Evolutionary conservation across 2,113 vertebrate species (phyloP), one percentile per base, ranked within the genome.

Genomic region (Xiphias gladius): DNA sequence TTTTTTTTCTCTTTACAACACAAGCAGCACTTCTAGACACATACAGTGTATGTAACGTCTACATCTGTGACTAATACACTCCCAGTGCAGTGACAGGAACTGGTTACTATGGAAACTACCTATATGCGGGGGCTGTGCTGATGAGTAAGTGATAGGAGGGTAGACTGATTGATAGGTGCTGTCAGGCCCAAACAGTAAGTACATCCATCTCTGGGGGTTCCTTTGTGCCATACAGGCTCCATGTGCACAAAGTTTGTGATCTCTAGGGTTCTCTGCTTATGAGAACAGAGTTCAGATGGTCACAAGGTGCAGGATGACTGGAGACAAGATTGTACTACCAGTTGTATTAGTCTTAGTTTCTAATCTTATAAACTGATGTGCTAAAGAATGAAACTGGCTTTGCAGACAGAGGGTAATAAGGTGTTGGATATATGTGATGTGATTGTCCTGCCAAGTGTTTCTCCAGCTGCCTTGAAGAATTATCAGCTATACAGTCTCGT

Each of bases 31-130:
- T 48, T 20, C 1, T 50, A 16, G 22, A 37, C 54, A n/a, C 55
- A 55, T 3, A 22, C 35, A 39, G 28, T 72, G 43, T 30, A 37
- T 65, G n/a, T 28, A 52, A 30, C 24, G 46, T 28, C 28, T 68
- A 35, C 59, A 12, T 62, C 52, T 55, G 57, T 46, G 63, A 76
- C 28, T 30, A 13, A 35, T 64, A 67, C 67, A 26, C 80, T 69
- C 59, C 30, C 37, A 19, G 19, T 12, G 2, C 66, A n/a, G 59
- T 78, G 78, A 80, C 52, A 76, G 46, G 55, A 76, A 64, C 67
- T 54, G 28, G 91, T 92, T 89, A 65, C 87, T 77, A 90, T 87
- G 80, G 91, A 59, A 88, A 91, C 90, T 70, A 26, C 73, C 35
- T 59, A 28, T 54, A 74, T 73, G 71, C 10, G 55, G 26, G 64